These are phyloP conservation scores for Ctenosaura bakeri DNA, from an alignment of 2,797 vertebrate genomes.

Conservation along the genomic window DNA sequence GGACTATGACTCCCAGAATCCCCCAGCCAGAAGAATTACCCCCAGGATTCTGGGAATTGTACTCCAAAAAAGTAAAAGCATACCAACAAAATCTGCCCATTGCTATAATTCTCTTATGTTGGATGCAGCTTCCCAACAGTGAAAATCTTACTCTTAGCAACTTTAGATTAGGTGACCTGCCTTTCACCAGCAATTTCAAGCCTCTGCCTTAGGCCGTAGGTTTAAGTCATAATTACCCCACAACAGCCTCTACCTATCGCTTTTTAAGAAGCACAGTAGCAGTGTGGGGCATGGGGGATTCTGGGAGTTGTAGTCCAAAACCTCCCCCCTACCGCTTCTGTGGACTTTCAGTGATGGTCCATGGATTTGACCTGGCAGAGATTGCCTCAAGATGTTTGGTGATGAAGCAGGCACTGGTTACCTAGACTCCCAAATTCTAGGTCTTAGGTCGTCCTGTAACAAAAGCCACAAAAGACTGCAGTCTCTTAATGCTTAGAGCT, in stretches of 20 bases:
- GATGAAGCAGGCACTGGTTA: no score
- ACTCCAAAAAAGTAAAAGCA: background rate
- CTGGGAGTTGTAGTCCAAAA: background rate
- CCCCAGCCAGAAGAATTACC: background rate
- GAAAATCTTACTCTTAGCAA: no score
- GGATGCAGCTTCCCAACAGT: background rate
- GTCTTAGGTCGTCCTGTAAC: background rate
- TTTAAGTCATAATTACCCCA: background rate
- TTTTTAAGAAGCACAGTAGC: background rate
- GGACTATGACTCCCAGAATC: background rate
- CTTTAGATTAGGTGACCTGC: background rate
- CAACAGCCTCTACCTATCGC: background rate
- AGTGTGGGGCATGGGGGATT: no score
- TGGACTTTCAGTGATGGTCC: background rate
- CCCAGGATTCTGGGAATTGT: no score
- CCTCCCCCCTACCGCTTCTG: fast-evolving
- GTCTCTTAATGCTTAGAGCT: no score
- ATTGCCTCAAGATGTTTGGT: background rate
- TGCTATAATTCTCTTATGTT: background rate
- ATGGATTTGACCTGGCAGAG: no score
- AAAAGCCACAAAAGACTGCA: no score
- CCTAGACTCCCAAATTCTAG: no score
- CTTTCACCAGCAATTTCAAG: background rate
- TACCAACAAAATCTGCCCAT: background rate
- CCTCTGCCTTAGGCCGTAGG: background rate